phyloP scores from a whole-genome alignment of 2,113 vertebrate genomes.

The Sarotherodon lohbergeri region DNA sequence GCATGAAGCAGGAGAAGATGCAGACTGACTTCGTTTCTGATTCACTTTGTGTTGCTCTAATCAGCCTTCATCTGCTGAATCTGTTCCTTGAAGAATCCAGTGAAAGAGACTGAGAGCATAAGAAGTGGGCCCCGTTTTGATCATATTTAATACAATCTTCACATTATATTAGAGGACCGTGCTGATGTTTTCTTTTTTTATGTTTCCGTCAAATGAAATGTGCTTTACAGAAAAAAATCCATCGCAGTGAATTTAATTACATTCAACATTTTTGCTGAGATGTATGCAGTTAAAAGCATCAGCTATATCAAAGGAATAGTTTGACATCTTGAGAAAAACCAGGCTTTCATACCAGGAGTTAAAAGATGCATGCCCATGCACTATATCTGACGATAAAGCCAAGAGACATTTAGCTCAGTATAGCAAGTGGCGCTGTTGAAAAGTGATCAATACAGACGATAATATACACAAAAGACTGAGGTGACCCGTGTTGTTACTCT shows the following conservation, averaged over 20 bases:
- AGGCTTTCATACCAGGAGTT: background rate
- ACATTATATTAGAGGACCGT: background rate
- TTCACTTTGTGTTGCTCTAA: slow-evolving; percentile 13
- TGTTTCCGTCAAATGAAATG: background rate
- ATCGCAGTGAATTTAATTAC: background rate
- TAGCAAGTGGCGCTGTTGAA: background rate
- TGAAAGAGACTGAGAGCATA: background rate
- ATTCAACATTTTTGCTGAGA: background rate
- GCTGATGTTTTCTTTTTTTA: background rate
- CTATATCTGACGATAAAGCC: background rate
- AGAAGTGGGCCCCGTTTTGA: background rate
- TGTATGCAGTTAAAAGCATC: background rate
- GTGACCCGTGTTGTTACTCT: background rate
- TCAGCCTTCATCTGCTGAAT: background rate
- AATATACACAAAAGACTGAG: background rate
- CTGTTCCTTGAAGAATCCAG: background rate
- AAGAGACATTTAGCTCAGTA: background rate
- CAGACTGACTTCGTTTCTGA: background rate
- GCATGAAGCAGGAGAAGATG: background rate
- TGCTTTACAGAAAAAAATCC: background rate
- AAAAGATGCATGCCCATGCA: accelerated
- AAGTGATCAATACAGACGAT: background rate
- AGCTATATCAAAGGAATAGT: background rate
- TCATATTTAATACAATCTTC: background rate
- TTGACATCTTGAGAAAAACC: background rate